Base-by-base conservation (phyloP, 2,797 vertebrate species). In the Hydrolagus colliei region DNA sequence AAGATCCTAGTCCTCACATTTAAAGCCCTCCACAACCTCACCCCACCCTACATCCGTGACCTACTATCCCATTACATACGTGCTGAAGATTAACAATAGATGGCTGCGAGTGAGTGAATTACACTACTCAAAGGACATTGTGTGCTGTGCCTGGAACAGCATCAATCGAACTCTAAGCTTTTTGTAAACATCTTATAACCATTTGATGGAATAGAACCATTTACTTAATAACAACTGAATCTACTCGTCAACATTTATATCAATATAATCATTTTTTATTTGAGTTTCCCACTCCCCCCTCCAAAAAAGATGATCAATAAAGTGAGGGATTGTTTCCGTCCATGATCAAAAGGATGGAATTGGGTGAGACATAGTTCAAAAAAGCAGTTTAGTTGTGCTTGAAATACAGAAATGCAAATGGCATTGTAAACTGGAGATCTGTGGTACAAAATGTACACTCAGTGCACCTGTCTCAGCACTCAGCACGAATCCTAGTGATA, bases 341-440 rank as follows among this genome's bases (percentile, higher is more conserved):
- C 32, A 16, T 84, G 9, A 9, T 32, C 16, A 41, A 52, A 84
- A 84, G 65, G 52, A 84, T 6, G 10, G 20, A 32, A 84, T 35
- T 68, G 65, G 79, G 5, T 41, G 79, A 67, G 14, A 27, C 65
- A 35, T 67, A 18, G 13, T 9, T 16, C 32, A 22, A 16, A 84
- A 84, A 84, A 68, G 65, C 32, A 71, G 65, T 52, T 16, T 63
- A 84, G 71, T 41, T 9, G 13, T 20, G 32, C 18, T 32, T 10
- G 65, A 12, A 84, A 62, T 32, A 82, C 65, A 82, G 68, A 20
- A 67, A 82, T 82, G 63, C 65, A 68, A 41, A 82, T 82, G 12
- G 32, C 78, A 67, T 27, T 82, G 78, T 27, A 63, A 82, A 61
- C 63, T 82, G 5, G 32, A 82, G 79, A 82, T 68, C 32, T 84